Evolutionary conservation across 2,113 vertebrate genomes (phyloP).

Genomic region (Phocoena phocoena): DNA sequence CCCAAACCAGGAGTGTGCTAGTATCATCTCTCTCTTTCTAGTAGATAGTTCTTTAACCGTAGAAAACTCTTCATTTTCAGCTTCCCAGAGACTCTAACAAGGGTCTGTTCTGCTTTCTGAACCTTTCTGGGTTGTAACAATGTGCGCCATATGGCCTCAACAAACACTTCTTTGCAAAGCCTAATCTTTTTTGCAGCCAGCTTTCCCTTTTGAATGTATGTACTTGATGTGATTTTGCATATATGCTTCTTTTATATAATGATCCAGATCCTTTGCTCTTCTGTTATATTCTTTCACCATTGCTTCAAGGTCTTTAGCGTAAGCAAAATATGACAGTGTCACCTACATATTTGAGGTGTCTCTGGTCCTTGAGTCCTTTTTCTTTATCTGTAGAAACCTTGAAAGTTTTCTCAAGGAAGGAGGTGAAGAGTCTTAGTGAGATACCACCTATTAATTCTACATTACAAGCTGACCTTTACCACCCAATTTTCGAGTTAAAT

Average conservation of each 20-base stretch:
- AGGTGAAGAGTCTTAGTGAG: slow-evolving; percentile 83
- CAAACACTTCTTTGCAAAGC: slow-evolving; percentile 71
- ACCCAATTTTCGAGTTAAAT: slow-evolving; percentile 81
- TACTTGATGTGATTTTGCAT: slow-evolving; percentile 78
- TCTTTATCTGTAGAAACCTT: slow-evolving; percentile 85
- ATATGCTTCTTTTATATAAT: slow-evolving; percentile 78
- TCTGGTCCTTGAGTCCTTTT: slow-evolving; percentile 82
- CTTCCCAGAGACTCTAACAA: slow-evolving; percentile 32
- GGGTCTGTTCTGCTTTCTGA: slow-evolving; percentile 73
- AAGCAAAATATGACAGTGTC: slow-evolving; percentile 67
- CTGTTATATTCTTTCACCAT: slow-evolving; percentile 71
- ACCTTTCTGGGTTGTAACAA: slow-evolving; percentile 75
- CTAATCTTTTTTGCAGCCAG: slow-evolving; percentile 64
- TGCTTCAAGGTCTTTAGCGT: slow-evolving; percentile 84
- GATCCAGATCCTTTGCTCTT: slow-evolving; percentile 73
- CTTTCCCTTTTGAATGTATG: slow-evolving; percentile 80
- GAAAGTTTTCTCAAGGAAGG: slow-evolving; percentile 83
- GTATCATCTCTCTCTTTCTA: slow-evolving; percentile 36
- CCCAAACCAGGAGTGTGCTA: slow-evolving; percentile 27
- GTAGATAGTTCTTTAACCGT: slow-evolving; percentile 62
- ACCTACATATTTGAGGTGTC: slow-evolving; percentile 81
- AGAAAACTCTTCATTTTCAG: slow-evolving; percentile 66
- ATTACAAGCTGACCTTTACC: slow-evolving; percentile 84
- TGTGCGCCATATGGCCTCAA: slow-evolving; percentile 71
- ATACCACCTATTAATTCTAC: slow-evolving; percentile 83